Conservation (phyloP, 2,888 invertebrate species). For the Chaetogeoica ovagalla region DNA sequence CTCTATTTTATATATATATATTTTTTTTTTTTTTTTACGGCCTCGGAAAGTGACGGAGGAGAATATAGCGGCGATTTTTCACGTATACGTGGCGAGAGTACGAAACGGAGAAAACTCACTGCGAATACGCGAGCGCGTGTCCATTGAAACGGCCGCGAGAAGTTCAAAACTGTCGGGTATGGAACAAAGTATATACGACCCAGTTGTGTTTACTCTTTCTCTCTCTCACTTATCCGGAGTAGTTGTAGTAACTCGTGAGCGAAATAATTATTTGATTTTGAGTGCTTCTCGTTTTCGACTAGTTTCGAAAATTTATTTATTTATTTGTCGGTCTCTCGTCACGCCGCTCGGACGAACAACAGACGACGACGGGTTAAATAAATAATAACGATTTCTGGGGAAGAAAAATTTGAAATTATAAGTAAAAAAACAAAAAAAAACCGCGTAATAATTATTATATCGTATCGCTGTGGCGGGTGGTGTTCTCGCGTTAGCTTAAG, state of each 20-base stretch:
- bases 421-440: background rate
- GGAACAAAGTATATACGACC: slow-evolving; percentile 33
- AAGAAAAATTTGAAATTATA: background rate
- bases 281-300: background rate
- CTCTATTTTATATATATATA: too few species aligned
- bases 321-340: background rate
- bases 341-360: background rate
- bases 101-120: slow-evolving; percentile 16
- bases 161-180: slow-evolving; percentile 28
- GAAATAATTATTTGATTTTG: slow-evolving; percentile 36
- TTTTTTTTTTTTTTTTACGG: slow-evolving; percentile 40
- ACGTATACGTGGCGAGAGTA: slow-evolving; percentile 49
- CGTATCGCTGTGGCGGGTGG: background rate
- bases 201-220: slow-evolving; percentile 32
- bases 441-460: background rate
- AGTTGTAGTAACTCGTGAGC: slow-evolving; percentile 19
- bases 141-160: slow-evolving; percentile 14
- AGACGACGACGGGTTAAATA: too few species aligned
- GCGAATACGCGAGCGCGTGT: slow-evolving; percentile 5
- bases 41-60: background rate
- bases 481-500: background rate
- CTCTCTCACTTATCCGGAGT: slow-evolving; percentile 30
- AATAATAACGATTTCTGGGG: too few species aligned
- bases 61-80: slow-evolving; percentile 39
- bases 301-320: background rate